phyloP scores from a whole-genome alignment of 2,888 invertebrate species.

The Chaetogeoica ovagalla region DNA sequence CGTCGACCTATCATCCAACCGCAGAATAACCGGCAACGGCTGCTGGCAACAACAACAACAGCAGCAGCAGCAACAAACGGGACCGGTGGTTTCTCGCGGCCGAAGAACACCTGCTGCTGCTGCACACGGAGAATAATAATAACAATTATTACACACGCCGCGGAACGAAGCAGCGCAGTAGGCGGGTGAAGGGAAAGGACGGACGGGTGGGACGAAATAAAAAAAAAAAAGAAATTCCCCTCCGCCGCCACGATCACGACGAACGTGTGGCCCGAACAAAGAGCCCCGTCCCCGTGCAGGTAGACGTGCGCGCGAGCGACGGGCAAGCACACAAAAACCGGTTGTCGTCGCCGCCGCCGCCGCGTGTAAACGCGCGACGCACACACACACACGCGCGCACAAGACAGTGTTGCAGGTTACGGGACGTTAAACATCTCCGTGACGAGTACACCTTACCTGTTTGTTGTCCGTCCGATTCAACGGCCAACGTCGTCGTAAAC shows the following conservation, averaged over 20 bases:
- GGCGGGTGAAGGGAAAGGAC: background rate
- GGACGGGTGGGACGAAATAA: background rate
- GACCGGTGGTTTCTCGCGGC: constrained; percentile 31
- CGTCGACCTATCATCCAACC: constrained; percentile 25
- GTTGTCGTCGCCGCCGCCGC: constrained; percentile 7
- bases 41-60: background rate
- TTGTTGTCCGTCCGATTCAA: constrained; percentile 16
- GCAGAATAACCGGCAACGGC: background rate
- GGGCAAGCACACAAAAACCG: constrained; percentile 23
- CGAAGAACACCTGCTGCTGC: constrained; percentile 41
- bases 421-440: constrained; percentile 34
- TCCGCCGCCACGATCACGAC: background rate
- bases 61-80: background rate
- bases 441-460: constrained; percentile 14
- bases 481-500: background rate
- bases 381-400: background rate
- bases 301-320: constrained; percentile 2
- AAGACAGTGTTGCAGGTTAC: constrained; percentile 40
- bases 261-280: constrained; percentile 6
- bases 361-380: background rate
- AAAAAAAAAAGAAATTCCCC: constrained; percentile 8
- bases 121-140: constrained; percentile 23
- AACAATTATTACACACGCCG: constrained; percentile 15
- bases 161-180: no score
- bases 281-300: constrained; percentile 1